These are phyloP conservation scores for Phengaris arion DNA, from an alignment of 2,888 invertebrate genomes.

Conservation along the genomic window DNA sequence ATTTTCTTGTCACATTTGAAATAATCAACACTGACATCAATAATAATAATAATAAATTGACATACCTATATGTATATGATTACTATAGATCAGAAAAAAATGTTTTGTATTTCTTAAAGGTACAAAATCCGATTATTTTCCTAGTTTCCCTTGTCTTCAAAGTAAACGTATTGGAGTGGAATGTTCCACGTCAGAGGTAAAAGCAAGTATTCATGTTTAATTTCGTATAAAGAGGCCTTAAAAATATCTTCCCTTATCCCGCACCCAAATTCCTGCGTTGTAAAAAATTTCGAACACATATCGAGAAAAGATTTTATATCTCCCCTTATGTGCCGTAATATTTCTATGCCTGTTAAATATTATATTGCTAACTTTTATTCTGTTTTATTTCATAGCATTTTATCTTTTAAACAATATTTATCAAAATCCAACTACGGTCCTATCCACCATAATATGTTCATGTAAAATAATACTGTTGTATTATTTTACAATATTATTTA, in stretches of 20 bases:
- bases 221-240: conserved; percentile 63
- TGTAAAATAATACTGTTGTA: too few species aligned
- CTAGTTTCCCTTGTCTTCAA: conserved; percentile 70
- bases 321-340: neutral
- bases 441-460: too few species aligned
- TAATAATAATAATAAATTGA: too few species aligned
- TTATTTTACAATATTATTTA: too few species aligned
- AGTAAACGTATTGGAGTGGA: conserved; percentile 72
- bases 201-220: conserved; percentile 77
- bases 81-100: neutral
- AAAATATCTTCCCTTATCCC: conserved; percentile 57
- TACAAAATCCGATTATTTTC: conserved; percentile 63
- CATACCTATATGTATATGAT: neutral
- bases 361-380: neutral
- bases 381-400: too few species aligned
- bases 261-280: conserved; percentile 58
- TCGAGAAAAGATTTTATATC: neutral
- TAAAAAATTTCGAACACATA: neutral
- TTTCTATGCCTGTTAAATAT: neutral
- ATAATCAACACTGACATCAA: too few species aligned
- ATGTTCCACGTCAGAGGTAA: conserved; percentile 75
- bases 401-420: too few species aligned
- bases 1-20: too few species aligned
- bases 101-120: conserved; percentile 9
- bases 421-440: too few species aligned